These are phyloP conservation scores for Diloba caeruleocephala DNA, from an alignment of 2,888 invertebrate genomes.

Conservation along the genomic window DNA sequence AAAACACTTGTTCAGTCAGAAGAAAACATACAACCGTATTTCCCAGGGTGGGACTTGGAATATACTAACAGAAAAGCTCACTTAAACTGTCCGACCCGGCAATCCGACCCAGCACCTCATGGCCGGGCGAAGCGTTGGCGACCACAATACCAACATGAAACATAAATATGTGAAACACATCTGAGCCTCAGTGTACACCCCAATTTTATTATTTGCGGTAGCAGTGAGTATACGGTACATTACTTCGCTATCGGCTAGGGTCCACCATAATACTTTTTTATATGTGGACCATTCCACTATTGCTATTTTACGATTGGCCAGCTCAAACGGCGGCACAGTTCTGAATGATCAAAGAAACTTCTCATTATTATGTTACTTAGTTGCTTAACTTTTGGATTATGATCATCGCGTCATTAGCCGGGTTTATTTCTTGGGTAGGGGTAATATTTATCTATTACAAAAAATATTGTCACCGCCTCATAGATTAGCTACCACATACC, in stretches of 20 bases:
- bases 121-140: too few species aligned
- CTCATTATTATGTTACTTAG: conserved; percentile 21
- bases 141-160: too few species aligned
- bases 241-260: conserved; percentile 53
- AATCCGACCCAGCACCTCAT: too few species aligned
- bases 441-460: neutral
- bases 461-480: neutral
- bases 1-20: too few species aligned
- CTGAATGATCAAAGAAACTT: conserved; percentile 41
- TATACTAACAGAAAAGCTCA: too few species aligned
- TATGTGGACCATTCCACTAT: conserved; percentile 53
- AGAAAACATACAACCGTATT: too few species aligned
- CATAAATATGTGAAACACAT: conserved; percentile 12
- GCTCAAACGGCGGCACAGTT: conserved; percentile 27
- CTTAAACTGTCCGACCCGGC: too few species aligned
- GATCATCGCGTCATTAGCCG: neutral
- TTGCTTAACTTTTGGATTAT: conserved; percentile 30
- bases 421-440: neutral
- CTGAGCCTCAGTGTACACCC: conserved; percentile 34
- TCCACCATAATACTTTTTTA: conserved; percentile 61
- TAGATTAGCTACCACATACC: too few species aligned
- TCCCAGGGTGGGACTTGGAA: too few species aligned
- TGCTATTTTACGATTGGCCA: conserved; percentile 50
- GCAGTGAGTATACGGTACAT: conserved; percentile 57
- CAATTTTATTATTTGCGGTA: conserved; percentile 57